A percentile compares a stretch with the other conserved stretches of the same genome.
Evolutionary conservation across 30 jellyfish, hydroid and myxozoan genomes (phyloP).

Genomic region (Sanderia malayensis): DNA sequence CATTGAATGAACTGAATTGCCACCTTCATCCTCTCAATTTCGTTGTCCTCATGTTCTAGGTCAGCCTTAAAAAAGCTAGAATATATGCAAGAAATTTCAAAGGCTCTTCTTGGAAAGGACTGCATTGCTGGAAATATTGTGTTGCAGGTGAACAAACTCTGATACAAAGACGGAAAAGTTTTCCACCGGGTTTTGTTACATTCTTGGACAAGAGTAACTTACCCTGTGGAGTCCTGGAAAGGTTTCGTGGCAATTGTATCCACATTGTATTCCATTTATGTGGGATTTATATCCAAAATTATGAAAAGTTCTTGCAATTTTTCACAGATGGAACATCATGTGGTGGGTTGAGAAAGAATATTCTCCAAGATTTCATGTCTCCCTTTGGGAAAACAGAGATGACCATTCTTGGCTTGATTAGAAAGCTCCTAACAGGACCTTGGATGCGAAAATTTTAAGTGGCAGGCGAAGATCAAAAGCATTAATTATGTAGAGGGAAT

Average conservation of each 20-base stretch:
- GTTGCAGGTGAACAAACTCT: too few relatives aligned
- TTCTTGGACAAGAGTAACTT: constrained; percentile 20
- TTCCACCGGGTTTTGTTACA: constrained; percentile 20
- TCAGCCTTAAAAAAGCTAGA: constrained; percentile 20
- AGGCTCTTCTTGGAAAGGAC: too few relatives aligned
- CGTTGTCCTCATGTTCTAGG: constrained; percentile 40
- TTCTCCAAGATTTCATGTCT: constrained; percentile 28
- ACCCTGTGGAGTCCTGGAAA: constrained; percentile 43
- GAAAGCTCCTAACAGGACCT: constrained; percentile 50
- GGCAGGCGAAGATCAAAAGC: constrained; percentile 4
- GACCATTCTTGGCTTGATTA: too few relatives aligned
- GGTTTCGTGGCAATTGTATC: constrained; percentile 46
- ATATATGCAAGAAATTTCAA: too few relatives aligned
- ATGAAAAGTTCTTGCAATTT: constrained; percentile 6
- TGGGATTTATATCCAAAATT: constrained; percentile 40
- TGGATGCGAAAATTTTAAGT: constrained; percentile 49
- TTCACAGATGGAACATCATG: too few relatives aligned
- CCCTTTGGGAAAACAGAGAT: too few relatives aligned
- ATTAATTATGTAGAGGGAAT: constrained; percentile 46
- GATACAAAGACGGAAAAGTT: constrained; percentile 39
- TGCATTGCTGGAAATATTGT: too few relatives aligned
- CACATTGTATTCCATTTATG: constrained; percentile 52
- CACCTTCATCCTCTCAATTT: too few relatives aligned
- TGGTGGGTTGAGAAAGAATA: constrained; percentile 38
- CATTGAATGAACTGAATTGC: too few relatives aligned